phyloP scores from a whole-genome alignment of 1,140 invertebrate species.

The Dufourea novaeangliae region DNA sequence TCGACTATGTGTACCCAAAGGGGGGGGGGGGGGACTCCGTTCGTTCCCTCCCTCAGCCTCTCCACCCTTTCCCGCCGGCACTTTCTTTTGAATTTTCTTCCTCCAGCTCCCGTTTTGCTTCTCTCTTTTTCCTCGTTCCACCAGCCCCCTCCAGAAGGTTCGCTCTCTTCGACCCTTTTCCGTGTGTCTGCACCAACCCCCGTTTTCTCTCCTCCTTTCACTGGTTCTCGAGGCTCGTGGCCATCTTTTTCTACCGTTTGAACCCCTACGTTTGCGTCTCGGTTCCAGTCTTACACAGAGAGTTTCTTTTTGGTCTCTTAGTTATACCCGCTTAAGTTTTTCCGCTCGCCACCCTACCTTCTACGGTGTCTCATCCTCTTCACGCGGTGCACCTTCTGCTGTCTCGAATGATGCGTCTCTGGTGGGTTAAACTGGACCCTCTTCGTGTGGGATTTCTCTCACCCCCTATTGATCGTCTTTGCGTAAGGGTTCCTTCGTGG shows the following conservation, averaged over 20 bases:
- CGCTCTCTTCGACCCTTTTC: background rate
- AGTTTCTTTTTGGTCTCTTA: background rate
- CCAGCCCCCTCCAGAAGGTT: too few relatives aligned
- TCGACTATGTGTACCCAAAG: slow-evolving; percentile 54
- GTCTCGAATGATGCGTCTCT: too few relatives aligned
- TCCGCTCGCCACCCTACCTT: background rate
- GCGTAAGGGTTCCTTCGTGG: too few relatives aligned
- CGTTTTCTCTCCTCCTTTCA: too few relatives aligned
- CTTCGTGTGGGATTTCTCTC: too few relatives aligned
- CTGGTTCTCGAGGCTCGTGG: background rate
- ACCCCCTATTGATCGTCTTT: too few relatives aligned
- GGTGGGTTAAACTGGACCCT: too few relatives aligned
- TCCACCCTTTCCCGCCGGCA: slow-evolving; percentile 35
- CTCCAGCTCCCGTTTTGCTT: background rate
- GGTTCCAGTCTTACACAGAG: background rate
- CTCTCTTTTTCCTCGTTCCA: background rate
- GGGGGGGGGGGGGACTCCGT: slow-evolving; percentile 50
- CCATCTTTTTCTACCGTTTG: background rate
- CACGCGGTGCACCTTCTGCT: background rate
- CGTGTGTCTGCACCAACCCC: background rate
- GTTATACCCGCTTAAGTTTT: slow-evolving; percentile 1
- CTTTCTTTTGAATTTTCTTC: slow-evolving; percentile 19
- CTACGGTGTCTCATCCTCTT: background rate
- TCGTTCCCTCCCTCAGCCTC: slow-evolving; percentile 30
- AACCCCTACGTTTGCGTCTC: too few relatives aligned